Evolutionary conservation across 1,140 invertebrate genomes (phyloP), one percentile per base, ranked within the genome.

Genomic region (Hirudo medicinalis): DNA sequence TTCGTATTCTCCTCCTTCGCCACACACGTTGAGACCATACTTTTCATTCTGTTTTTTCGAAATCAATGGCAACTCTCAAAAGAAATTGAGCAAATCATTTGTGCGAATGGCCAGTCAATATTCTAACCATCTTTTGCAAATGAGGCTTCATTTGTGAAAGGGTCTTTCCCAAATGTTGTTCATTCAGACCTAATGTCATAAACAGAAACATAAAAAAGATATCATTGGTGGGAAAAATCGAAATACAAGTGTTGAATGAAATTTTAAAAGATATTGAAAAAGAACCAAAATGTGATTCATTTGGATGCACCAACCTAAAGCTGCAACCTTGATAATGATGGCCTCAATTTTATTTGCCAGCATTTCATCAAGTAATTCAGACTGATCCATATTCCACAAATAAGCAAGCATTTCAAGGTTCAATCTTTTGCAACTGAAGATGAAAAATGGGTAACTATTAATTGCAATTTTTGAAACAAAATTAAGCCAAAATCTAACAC

Each of bases 1-100:
- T 84, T 99, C 96, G 82, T 96, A 99, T 83, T 99, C 96, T 67
- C 96, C 96, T 55, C 96, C 96, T 85, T 99, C 96, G 57, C 96
- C 96, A 84, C 96, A 99, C 63, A 97, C 88, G 85, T 98, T 96
- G 72, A 97, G 83, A 25, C 93, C 92, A 84, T 93, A 99, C 82
- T 95, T 93, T 82, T 90, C 88, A 79, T 90, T 88, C 87, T 89
- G 81, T 69, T 85, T 36, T 67, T 40, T 25, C 5, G 29, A 19
- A 63, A 66, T 49, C 15, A 32, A 57, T 15, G 20, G 17, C 17
- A 72, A 67, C 0, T 20, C 5, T 3, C 17, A 17, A 72, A 72
- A 17, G 9, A 69, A 32, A 15, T 69, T 22, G 15, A 17, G 67
- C 8, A 19, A 4, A 25, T n/a, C 5, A 36, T 1, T 25, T 27